phyloP scores from a whole-genome alignment of 2,888 invertebrate species.

The Hydropsyche betteni region DNA sequence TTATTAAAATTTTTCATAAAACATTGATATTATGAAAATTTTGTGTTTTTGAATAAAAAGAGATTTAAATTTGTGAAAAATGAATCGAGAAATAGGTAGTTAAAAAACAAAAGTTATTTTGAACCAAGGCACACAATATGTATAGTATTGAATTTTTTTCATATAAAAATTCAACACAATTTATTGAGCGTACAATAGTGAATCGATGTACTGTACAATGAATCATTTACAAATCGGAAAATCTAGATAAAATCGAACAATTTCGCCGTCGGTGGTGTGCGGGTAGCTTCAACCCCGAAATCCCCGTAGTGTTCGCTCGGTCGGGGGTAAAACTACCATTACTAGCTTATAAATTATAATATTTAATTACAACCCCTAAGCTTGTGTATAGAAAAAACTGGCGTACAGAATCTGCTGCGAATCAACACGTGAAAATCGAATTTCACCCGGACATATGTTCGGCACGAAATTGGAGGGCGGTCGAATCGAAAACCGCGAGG shows the following conservation, averaged over 20 bases:
- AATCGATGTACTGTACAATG: background rate
- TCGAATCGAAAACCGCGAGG: slow-evolving; percentile 35
- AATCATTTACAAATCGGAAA: slow-evolving; percentile 20
- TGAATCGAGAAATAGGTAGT: too few relatives aligned
- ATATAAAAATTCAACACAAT: too few relatives aligned
- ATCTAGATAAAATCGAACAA: slow-evolving; percentile 24
- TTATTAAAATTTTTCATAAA: too few relatives aligned
- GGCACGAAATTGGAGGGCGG: slow-evolving; percentile 41
- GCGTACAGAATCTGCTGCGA: too few relatives aligned
- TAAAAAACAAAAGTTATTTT: too few relatives aligned
- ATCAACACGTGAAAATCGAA: background rate
- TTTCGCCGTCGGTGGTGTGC: slow-evolving; percentile 5
- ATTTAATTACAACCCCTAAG: slow-evolving; percentile 24
- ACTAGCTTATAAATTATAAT: slow-evolving; percentile 18
- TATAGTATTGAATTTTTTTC: too few relatives aligned
- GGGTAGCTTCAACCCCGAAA: slow-evolving; percentile 1
- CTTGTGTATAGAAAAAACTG: background rate
- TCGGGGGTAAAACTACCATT: slow-evolving; percentile 22
- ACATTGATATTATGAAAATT: too few relatives aligned
- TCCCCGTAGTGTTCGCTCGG: background rate
- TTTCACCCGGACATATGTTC: slow-evolving; percentile 12
- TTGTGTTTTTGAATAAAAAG: too few relatives aligned
- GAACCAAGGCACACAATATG: too few relatives aligned
- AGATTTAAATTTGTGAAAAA: too few relatives aligned
- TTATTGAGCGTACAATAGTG: too few relatives aligned